A percentile compares a stretch with the other conserved stretches of the same genome.
phyloP scores from a whole-genome alignment of 2,888 invertebrate species.

The Stegophylla sp. region DNA sequence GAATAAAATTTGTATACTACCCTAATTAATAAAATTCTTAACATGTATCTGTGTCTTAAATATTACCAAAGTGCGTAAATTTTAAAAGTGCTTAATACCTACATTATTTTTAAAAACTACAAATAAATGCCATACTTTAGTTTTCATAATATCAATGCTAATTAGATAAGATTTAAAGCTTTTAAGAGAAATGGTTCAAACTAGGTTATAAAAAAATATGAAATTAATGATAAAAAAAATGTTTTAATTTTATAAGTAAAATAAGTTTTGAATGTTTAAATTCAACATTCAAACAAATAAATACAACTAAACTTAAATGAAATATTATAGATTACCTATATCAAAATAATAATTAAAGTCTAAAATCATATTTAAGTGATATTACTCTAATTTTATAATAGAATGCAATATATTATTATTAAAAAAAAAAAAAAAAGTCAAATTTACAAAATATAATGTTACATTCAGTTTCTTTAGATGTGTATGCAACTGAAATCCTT shows the following conservation, averaged over 20 bases:
- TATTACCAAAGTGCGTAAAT: too few relatives aligned
- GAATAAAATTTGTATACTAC: too few relatives aligned
- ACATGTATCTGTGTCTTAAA: too few relatives aligned
- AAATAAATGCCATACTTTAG: too few relatives aligned
- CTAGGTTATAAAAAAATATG: neutral
- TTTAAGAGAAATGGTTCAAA: neutral
- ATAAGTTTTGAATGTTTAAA: neutral
- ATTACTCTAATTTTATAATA: too few relatives aligned
- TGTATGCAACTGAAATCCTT: neutral
- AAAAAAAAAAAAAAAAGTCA: neutral
- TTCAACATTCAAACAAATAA: neutral
- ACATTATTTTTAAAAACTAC: too few relatives aligned
- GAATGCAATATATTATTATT: neutral
- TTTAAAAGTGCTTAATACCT: too few relatives aligned
- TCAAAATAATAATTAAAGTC: neutral
- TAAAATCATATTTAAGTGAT: too few relatives aligned
- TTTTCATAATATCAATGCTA: too few relatives aligned
- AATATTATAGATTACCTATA: neutral
- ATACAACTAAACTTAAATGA: conserved; percentile 23
- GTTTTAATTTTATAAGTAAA: neutral
- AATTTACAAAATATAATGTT: neutral
- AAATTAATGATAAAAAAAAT: neutral
- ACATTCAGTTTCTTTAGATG: neutral
- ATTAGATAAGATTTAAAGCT: neutral
- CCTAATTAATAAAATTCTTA: too few relatives aligned